These are phyloP conservation scores for Pachliopta kotzebuea DNA, from an alignment of 2,888 invertebrate genomes.

Conservation along the genomic window DNA sequence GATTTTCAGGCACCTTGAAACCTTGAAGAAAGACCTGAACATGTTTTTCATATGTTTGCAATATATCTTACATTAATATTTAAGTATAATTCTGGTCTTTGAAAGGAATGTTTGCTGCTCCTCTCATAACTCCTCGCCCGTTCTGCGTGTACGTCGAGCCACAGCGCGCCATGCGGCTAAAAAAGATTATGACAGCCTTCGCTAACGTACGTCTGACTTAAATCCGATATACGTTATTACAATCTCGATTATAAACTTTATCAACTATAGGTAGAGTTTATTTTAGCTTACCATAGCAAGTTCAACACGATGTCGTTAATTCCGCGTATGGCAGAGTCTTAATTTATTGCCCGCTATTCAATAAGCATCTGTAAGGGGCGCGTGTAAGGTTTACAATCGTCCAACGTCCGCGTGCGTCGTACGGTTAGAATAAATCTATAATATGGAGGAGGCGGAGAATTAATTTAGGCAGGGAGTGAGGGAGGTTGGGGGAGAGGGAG, in stretches of 20 bases:
- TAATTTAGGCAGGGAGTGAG: conserved; percentile 66
- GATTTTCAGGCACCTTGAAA: not conserved
- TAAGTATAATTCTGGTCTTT: conserved; percentile 36
- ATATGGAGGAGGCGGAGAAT: conserved; percentile 78
- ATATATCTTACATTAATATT: conserved; percentile 1
- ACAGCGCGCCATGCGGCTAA: conserved; percentile 70
- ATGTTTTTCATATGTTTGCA: not conserved
- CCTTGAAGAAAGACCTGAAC: too few species aligned
- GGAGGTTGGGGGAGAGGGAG: conserved; percentile 52
- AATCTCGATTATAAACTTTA: conserved; percentile 52
- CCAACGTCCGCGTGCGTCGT: conserved; percentile 56
- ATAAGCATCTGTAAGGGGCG: conserved; percentile 67
- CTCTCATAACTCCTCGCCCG: conserved; percentile 58
- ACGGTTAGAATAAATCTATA: conserved; percentile 77
- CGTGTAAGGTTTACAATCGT: conserved; percentile 75
- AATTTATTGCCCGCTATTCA: conserved; percentile 69
- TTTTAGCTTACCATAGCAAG: conserved; percentile 43
- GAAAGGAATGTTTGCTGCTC: conserved; percentile 48
- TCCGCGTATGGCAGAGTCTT: conserved; percentile 72
- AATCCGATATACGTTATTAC: conserved; percentile 52
- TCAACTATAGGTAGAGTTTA: conserved; percentile 44
- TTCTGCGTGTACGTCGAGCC: conserved; percentile 62
- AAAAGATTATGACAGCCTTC: conserved; percentile 78
- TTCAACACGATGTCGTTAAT: conserved; percentile 67
- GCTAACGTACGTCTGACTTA: conserved; percentile 61